Percentiles rank a stretch among this genome's conserved stretches.
These are phyloP conservation scores for Tineola bisselliella DNA, from an alignment of 2,888 invertebrate species.

Conservation along the genomic window DNA sequence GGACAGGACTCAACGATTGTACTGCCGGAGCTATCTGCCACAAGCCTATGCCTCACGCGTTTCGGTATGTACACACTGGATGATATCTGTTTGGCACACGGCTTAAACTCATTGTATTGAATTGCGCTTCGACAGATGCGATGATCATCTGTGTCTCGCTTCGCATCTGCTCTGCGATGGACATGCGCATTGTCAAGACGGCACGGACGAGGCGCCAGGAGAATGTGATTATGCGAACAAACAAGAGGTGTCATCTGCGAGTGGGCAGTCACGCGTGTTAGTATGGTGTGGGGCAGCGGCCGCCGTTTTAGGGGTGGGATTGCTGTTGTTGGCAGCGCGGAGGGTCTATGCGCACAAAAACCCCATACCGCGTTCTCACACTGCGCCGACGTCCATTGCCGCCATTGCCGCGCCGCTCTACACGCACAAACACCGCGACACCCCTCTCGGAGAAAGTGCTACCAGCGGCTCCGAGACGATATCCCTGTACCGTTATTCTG, in stretches of 20 bases:
- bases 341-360: slow-evolving; percentile 18
- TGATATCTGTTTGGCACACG: not conserved
- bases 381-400: not conserved
- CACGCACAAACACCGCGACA: not conserved
- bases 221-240: slow-evolving; percentile 60
- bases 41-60: slow-evolving; percentile 47
- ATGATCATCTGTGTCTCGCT: slow-evolving; percentile 77
- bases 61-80: slow-evolving; percentile 29
- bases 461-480: slow-evolving; percentile 72
- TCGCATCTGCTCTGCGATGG: slow-evolving; percentile 77
- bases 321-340: slow-evolving; percentile 30
- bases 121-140: slow-evolving; percentile 43
- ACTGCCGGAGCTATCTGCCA: slow-evolving; percentile 59
- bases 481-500: slow-evolving; percentile 58
- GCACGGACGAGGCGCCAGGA: slow-evolving; percentile 78
- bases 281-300: slow-evolving; percentile 31
- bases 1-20: slow-evolving; percentile 73
- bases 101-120: not conserved
- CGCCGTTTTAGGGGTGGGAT: slow-evolving; percentile 31
- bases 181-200: slow-evolving; percentile 81
- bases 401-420: not conserved
- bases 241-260: slow-evolving; percentile 24
- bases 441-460: not conserved
- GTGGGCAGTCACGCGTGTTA: slow-evolving; percentile 28
- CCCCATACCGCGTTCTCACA: not conserved